phyloP scores from a whole-genome alignment of 2,888 invertebrate species.

The Ochropleura leucogaster region DNA sequence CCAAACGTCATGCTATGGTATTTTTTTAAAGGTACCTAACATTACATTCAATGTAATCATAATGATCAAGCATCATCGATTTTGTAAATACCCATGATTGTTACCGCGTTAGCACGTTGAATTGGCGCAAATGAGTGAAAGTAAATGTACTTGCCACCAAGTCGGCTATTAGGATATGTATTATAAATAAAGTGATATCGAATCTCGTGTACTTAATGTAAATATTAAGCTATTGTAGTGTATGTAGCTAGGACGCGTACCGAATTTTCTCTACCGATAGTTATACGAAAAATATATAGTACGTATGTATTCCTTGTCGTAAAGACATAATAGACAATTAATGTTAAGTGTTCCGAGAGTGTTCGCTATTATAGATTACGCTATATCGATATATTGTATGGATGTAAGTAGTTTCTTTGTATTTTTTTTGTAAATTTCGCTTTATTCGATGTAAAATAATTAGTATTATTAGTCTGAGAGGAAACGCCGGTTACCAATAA shows the following conservation, averaged over 20 bases:
- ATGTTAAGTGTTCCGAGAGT: slow-evolving; percentile 85
- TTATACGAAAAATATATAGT: slow-evolving; percentile 75
- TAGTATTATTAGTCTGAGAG: slow-evolving; percentile 90
- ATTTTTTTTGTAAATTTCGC: slow-evolving; percentile 86
- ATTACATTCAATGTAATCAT: slow-evolving; percentile 56
- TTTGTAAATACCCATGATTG: slow-evolving; percentile 64
- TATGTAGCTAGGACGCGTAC: slow-evolving; percentile 80
- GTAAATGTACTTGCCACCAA: slow-evolving; percentile 74
- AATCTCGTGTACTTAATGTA: slow-evolving; percentile 85
- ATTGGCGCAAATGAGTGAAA: slow-evolving; percentile 68
- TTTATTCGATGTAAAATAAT: slow-evolving; percentile 87
- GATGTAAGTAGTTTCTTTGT: slow-evolving; percentile 84
- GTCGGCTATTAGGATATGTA: slow-evolving; percentile 80
- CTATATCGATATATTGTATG: slow-evolving; percentile 79
- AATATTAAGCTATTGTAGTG: slow-evolving; percentile 81
- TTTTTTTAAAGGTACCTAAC: slow-evolving; percentile 39
- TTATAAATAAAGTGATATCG: slow-evolving; percentile 84
- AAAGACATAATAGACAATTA: slow-evolving; percentile 77
- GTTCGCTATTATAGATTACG: slow-evolving; percentile 85
- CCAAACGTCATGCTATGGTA: slow-evolving; percentile 35
- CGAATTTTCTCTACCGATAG: slow-evolving; percentile 89
- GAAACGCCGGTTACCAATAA: slow-evolving; percentile 91
- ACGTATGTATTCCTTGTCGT: slow-evolving; percentile 79
- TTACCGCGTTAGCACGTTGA: slow-evolving; percentile 62
- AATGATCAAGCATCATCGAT: slow-evolving; percentile 60